Evolutionary conservation across 2,113 vertebrate genomes (phyloP), one percentile per base, ranked within the genome.

Genomic region (Ranitomeya imitator): DNA sequence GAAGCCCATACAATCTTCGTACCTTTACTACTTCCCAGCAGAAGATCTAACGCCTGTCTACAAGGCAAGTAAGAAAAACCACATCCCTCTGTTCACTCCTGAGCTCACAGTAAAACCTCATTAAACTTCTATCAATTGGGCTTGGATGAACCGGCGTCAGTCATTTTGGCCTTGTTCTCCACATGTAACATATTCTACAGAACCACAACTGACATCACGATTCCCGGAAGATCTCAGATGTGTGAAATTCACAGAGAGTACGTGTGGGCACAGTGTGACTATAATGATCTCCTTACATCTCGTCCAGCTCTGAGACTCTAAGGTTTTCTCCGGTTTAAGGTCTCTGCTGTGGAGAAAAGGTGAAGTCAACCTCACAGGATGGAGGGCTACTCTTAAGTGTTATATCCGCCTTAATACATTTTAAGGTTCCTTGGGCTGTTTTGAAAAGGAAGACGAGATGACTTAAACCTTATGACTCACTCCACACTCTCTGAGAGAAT

Each of bases 151-250:
- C 76, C 54, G 19, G n/a, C 54, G 4, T 79, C n/a, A 23, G 54
- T 55, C 54, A 5, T 55, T 79, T 8, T 59, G 77, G n/a, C 19
- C 77, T 79, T 13, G 13, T 79, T 79, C 77, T 79, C 51, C 77
- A 23, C 54, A 55, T 57, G 14, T 15, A 79, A 57, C 77, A 79
- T 23, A 57, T 23, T 57, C 14, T 57, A 79, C 54, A n/a, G 52
- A 79, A 79, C 77, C 77, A 57, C 77, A 57, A 57, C 13, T 79
- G 77, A 57, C 52, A 79, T 57, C 54, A 57, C n/a, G 15, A 55
- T 79, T 79, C 52, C 77, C 54, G 54, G 54, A 21, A 79, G 77
- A 79, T 18, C 31, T 18, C 52, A 55, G 77, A 79, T 14, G 71
- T 74, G 31, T 74, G 51, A 79, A 57, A 23, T 55, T 55, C 52